phyloP scores from a whole-genome alignment of 2,888 invertebrate species.

The Leucophora obtusa region DNA sequence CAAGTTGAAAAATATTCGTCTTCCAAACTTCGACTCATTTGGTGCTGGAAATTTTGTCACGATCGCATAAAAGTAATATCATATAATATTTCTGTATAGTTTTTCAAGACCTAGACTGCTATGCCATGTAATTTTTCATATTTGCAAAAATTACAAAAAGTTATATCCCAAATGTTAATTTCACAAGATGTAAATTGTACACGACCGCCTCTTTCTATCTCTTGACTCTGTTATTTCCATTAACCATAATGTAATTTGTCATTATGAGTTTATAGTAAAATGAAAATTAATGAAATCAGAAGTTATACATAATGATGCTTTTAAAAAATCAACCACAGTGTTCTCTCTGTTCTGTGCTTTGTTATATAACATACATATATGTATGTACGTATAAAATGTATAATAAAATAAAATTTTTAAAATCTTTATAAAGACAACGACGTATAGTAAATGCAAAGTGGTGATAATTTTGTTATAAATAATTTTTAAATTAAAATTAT shows the following conservation, averaged over 20 bases:
- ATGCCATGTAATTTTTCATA: no score
- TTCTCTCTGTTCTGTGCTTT: background rate
- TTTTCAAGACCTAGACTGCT: no score
- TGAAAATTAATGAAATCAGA: conserved; percentile 65
- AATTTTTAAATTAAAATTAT: background rate
- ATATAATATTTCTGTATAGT: no score
- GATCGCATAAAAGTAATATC: no score
- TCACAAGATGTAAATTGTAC: no score
- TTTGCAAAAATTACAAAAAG: no score
- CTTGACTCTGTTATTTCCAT: conserved; percentile 45
- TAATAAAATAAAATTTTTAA: conserved; percentile 40
- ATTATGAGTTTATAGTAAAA: conserved; percentile 65
- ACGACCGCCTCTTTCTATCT: background rate
- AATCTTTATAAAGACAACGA: conserved; percentile 16
- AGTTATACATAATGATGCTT: conserved; percentile 65
- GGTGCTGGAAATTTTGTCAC: no score
- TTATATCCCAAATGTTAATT: no score
- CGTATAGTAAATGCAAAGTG: background rate
- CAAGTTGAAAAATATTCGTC: no score
- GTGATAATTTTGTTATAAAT: conserved; percentile 32
- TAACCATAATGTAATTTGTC: conserved; percentile 69
- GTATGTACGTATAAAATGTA: no score
- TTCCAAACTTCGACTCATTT: no score
- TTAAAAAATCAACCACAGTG: conserved; percentile 60
- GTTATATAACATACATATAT: background rate